Conservation (phyloP, 2,113 vertebrate genomes). For the Ailuropoda melanoleuca region DNA sequence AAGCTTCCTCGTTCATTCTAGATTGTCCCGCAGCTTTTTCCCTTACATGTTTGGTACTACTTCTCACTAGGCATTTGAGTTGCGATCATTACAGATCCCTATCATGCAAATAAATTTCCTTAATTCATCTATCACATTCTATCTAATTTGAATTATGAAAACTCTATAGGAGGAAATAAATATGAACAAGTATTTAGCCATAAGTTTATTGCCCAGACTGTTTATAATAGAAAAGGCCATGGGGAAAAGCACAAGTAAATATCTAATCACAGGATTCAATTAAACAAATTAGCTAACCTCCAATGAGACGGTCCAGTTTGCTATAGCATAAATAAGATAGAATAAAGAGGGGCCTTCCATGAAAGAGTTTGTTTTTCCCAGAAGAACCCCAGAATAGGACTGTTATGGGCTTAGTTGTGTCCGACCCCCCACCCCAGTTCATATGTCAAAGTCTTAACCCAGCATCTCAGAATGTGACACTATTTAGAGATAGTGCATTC, state of each 20-base stretch:
- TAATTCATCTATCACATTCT: background rate
- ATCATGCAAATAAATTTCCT: background rate
- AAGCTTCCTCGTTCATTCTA: background rate
- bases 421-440: fast-evolving
- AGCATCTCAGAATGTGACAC: background rate
- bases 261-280: background rate
- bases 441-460: background rate
- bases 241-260: background rate
- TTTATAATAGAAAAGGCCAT: background rate
- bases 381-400: background rate
- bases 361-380: background rate
- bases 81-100: background rate
- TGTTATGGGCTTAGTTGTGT: background rate
- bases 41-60: background rate
- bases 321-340: background rate
- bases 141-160: background rate
- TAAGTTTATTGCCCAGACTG: background rate
- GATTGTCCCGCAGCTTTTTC: background rate
- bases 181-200: background rate
- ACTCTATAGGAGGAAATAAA: background rate
- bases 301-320: background rate
- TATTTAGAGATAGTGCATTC: background rate
- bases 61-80: background rate
- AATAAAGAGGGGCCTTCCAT: background rate
- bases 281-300: background rate